phyloP scores from a whole-genome alignment of 2,113 vertebrate species.

The Pterophyllum scalare region DNA sequence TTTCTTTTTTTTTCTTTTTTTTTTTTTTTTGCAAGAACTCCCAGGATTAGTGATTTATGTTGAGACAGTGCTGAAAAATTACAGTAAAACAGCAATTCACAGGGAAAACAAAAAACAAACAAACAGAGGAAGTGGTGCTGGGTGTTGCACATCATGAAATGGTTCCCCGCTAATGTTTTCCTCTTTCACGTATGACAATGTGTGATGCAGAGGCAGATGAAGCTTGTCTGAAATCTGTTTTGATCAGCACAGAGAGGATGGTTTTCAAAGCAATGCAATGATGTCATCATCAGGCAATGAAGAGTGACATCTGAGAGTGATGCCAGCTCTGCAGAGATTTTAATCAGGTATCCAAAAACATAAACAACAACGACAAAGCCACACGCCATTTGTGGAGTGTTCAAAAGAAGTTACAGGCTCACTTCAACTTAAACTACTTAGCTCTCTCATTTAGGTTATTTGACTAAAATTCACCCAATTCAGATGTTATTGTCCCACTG shows the following conservation, averaged over 20 bases:
- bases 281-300: slow-evolving; percentile 12
- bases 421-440: neutral
- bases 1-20: slow-evolving; percentile 30
- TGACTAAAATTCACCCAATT: neutral
- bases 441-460: neutral
- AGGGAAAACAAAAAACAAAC: neutral
- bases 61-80: slow-evolving; percentile 20
- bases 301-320: slow-evolving; percentile 10
- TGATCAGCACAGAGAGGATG: slow-evolving; percentile 16
- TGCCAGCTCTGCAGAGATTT: slow-evolving; percentile 5
- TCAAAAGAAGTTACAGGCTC: neutral
- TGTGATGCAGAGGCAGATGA: slow-evolving; percentile 7
- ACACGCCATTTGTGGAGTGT: neutral
- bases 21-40: slow-evolving; percentile 27
- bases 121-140: neutral
- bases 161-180: neutral
- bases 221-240: slow-evolving; percentile 30
- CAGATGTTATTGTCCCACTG: neutral
- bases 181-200: neutral
- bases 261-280: neutral
- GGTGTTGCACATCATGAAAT: neutral
- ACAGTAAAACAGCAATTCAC: slow-evolving; percentile 15
- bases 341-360: neutral
- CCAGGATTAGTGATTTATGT: slow-evolving; percentile 49
- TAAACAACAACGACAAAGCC: neutral